A percentile compares a stretch with the other conserved stretches of the same genome.
Evolutionary conservation across 2,797 vertebrate genomes (phyloP).

Genomic region (Macropus fuliginosus): DNA sequence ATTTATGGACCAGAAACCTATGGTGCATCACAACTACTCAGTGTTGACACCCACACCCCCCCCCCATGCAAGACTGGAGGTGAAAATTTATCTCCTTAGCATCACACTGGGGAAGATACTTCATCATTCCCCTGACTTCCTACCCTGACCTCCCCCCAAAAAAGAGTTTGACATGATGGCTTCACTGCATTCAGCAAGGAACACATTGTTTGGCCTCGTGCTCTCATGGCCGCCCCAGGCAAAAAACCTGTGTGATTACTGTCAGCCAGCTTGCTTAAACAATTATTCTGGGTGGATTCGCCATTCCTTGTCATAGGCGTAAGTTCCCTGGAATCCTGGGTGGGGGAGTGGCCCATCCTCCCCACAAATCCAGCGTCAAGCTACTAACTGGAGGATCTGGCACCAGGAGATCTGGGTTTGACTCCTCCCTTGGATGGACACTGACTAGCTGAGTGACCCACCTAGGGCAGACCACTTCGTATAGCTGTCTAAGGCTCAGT

Average conservation of each 20-base stretch:
- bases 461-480: background rate
- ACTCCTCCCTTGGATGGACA: background rate
- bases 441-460: background rate
- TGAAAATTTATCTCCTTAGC: slow-evolving; percentile 43
- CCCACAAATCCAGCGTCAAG: background rate
- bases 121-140: slow-evolving; percentile 15
- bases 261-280: slow-evolving; percentile 52
- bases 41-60: too few species aligned
- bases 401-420: background rate
- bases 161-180: slow-evolving; percentile 35
- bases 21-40: too few species aligned
- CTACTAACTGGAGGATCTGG: background rate
- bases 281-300: slow-evolving; percentile 62
- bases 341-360: slow-evolving; percentile 50
- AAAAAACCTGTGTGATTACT: background rate
- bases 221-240: slow-evolving; percentile 41
- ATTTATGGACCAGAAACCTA: too few species aligned
- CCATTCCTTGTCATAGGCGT: slow-evolving; percentile 51
- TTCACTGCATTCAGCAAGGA: background rate
- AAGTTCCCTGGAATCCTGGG: slow-evolving; percentile 39
- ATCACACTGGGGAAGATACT: slow-evolving; percentile 8
- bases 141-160: background rate
- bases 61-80: background rate
- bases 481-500: background rate
- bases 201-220: slow-evolving; percentile 29